Base-by-base conservation (phyloP, 2,888 invertebrate species). In the Zelleria hepariella region DNA sequence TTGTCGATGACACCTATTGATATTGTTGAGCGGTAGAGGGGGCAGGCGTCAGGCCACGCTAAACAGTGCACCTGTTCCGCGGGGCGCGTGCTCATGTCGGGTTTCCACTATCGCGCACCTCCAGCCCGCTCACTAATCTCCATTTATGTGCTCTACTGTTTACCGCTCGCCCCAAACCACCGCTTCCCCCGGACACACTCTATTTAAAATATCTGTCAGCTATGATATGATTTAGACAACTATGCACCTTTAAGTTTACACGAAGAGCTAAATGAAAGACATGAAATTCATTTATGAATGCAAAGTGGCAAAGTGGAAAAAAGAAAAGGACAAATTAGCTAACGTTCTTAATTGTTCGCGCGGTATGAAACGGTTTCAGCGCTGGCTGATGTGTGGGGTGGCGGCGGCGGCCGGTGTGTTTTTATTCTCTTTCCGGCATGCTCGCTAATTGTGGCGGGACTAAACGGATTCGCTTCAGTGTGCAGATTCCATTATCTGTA, bases 401-500 rank as follows among this genome's bases (percentile, higher is more conserved):
- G 32, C 15, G 15, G 27, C 56, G 32, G 27, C 20, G 23, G 57
- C 59, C 59, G 57, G 58, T 55, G 62, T 62, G 32, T 59, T 57
- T 61, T 63, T 57, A 64, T 68, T 66, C 65, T 70, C 74, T 74
- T 72, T 70, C 64, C 64, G 63, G 62, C 64, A 63, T 62, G 71
- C 63, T 64, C 68, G 71, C 75, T 82, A 83, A 85, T 86, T 82
- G 81, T 74, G 76, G 76, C 68, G 67, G 75, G 72, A 76, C 77
- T 84, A 85, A 85, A 80, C 82, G 75, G 75, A 82, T 84, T 74
- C 73, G 73, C 73, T 78, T 73, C 75, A 76, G 78, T 80, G 82
- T 82, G 81, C 80, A 79, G 82, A 86, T 87, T 86, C 77, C 76
- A 84, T 86, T 86, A 86, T 80, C 78, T 73, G 76, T 68, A 75